Conservation (phyloP, 2,797 vertebrate genomes). For the Pelochelys cantorii region DNA sequence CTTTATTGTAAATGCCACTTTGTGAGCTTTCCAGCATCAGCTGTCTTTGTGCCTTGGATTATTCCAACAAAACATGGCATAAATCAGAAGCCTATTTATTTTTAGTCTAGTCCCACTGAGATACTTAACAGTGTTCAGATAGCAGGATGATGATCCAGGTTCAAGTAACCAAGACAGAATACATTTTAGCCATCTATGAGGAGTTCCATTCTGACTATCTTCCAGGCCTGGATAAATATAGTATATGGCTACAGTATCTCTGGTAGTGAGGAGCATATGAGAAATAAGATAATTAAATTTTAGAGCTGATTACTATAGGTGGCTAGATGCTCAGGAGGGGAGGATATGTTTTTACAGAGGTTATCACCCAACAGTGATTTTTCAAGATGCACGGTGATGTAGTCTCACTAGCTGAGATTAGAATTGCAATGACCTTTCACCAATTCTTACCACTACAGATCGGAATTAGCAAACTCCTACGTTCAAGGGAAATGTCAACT, state of each 20-base stretch:
- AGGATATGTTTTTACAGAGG: neutral
- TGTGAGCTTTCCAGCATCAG: neutral
- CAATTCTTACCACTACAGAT: constrained; percentile 20
- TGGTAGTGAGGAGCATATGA: neutral
- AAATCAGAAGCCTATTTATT: neutral
- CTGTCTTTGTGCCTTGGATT: neutral
- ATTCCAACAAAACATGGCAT: neutral
- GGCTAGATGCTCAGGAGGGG: neutral
- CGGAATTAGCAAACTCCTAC: constrained; percentile 40
- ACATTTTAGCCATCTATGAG: neutral
- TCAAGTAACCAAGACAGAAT: neutral
- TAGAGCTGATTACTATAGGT: neutral
- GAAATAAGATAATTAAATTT: neutral
- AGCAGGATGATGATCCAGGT: neutral
- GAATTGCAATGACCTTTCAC: neutral
- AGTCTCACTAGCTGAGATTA: neutral
- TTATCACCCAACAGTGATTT: neutral
- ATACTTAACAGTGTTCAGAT: neutral
- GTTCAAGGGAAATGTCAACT: constrained; percentile 48
- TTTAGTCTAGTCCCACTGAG: neutral
- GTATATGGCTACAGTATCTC: neutral
- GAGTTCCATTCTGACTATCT: neutral
- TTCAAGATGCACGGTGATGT: constrained; percentile 17
- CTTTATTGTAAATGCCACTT: neutral
- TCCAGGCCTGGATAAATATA: neutral